These are phyloP conservation scores for Phenacoccus solenopsis DNA, from an alignment of 1,140 invertebrate species.

Conservation along the genomic window DNA sequence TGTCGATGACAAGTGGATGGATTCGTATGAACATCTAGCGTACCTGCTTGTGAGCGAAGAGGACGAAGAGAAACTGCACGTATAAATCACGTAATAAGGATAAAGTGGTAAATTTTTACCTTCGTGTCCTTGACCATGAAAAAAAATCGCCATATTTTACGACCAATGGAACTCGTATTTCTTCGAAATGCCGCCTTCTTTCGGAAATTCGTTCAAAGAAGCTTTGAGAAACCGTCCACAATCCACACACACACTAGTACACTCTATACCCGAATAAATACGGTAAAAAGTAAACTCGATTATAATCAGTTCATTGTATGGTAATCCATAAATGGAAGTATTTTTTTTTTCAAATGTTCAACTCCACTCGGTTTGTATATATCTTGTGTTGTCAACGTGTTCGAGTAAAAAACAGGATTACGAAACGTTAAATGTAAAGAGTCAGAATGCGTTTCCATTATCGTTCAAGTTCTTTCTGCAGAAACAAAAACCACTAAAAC, in stretches of 20 bases:
- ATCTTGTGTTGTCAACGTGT: not conserved
- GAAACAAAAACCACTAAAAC: not conserved
- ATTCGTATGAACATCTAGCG: too few species aligned
- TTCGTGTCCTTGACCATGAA: not conserved
- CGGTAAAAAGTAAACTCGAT: not conserved
- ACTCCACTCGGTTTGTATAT: not conserved
- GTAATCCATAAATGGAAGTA: not conserved
- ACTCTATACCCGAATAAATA: not conserved
- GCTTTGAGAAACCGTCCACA: too few species aligned
- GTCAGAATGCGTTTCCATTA: not conserved
- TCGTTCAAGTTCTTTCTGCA: not conserved
- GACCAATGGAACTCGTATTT: not conserved
- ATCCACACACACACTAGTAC: not conserved
- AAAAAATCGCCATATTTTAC: not conserved
- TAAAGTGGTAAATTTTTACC: not conserved
- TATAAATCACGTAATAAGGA: not conserved
- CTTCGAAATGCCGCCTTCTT: not conserved
- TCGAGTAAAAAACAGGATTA: not conserved
- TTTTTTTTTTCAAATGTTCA: not conserved
- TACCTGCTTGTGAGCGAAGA: too few species aligned
- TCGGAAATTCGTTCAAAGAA: not conserved
- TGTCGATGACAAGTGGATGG: too few species aligned
- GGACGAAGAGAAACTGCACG: too few species aligned
- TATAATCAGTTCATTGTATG: constrained; percentile 3
- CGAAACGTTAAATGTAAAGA: not conserved